Evolutionary conservation across 2,888 invertebrate genomes (phyloP).

Genomic region (Norana najaformis): DNA sequence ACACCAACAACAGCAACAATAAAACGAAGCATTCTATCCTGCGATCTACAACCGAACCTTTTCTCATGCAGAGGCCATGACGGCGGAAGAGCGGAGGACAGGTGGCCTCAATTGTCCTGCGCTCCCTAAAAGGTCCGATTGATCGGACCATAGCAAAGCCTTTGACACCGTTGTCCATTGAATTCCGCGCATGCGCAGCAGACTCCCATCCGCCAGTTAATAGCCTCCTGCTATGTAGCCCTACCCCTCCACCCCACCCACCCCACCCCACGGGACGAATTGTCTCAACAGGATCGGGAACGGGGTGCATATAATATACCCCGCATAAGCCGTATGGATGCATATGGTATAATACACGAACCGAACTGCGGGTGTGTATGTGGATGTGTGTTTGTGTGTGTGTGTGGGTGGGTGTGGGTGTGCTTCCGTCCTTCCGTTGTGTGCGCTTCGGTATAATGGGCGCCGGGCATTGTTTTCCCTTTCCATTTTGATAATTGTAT

Average conservation of each 20-base stretch:
- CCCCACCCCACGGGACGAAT: background rate
- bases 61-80: background rate
- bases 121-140: background rate
- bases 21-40: too few relatives aligned
- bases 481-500: slow-evolving; percentile 24
- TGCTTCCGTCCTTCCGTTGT: background rate
- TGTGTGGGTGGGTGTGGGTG: background rate
- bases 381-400: background rate
- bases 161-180: background rate
- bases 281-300: background rate
- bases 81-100: background rate
- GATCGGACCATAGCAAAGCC: background rate
- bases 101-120: background rate
- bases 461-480: slow-evolving; percentile 18
- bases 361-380: background rate
- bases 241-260: background rate
- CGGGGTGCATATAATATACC: background rate
- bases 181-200: background rate
- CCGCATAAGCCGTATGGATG: background rate
- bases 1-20: background rate
- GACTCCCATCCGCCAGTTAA: background rate
- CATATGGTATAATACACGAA: background rate
- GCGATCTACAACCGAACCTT: too few relatives aligned
- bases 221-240: background rate
- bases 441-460: background rate